Conservation (phyloP, 2,888 invertebrate species). For the Ramazzottius varieornatus region DNA sequence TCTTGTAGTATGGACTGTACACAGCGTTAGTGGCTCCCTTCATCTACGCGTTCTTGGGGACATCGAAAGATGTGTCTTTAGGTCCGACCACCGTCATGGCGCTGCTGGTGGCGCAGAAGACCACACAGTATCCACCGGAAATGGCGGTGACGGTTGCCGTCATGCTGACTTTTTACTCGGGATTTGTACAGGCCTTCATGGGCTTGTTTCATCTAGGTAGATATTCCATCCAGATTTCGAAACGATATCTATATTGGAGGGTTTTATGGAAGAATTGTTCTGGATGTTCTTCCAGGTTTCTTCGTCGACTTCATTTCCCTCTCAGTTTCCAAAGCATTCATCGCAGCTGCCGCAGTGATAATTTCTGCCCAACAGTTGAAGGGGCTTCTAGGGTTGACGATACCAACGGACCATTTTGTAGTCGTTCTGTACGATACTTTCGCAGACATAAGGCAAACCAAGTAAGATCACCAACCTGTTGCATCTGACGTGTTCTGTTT, state of each 20-base stretch:
- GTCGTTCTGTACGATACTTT: neutral
- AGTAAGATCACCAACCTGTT: neutral
- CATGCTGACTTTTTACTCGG: neutral
- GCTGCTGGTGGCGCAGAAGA: neutral
- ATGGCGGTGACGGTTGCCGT: neutral
- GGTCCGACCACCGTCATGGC: conserved; percentile 4
- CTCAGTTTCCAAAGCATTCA: conserved; percentile 23
- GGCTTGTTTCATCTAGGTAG: neutral
- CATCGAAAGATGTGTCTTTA: conserved; percentile 6
- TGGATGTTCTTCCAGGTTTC: conserved; percentile 16
- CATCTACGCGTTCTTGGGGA: conserved; percentile 6
- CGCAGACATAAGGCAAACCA: neutral
- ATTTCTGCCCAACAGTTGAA: conserved; percentile 21
- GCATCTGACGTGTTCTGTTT: neutral
- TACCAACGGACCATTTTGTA: neutral
- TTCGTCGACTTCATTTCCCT: conserved; percentile 22
- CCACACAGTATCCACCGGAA: neutral
- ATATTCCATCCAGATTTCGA: neutral
- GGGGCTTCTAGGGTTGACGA: conserved; percentile 10
- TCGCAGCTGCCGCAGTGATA: conserved; percentile 22
- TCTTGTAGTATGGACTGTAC: conserved; percentile 6
- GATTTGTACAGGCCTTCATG: neutral
- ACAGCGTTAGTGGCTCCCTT: conserved; percentile 7
- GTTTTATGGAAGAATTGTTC: no score
- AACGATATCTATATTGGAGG: no score